These are phyloP conservation scores for Polydrusus tereticollis DNA, from an alignment of 2,888 invertebrate genomes.

Conservation along the genomic window DNA sequence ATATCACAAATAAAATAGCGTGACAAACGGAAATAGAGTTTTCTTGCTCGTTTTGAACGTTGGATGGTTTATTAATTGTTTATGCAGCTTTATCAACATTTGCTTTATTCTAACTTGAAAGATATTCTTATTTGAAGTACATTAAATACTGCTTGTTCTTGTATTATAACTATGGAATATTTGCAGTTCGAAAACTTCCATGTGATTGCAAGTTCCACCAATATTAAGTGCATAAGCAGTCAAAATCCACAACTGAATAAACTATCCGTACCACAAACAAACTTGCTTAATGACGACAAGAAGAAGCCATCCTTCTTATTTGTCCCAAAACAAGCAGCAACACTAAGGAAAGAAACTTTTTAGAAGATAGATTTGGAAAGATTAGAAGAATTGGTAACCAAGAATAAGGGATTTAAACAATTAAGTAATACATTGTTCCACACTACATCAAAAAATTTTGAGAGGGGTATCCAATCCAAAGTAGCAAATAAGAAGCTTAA, in stretches of 20 bases:
- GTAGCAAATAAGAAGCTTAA: constrained; percentile 84
- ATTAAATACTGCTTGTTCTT: too few relatives aligned
- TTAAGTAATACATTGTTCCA: constrained; percentile 86
- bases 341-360: constrained; percentile 85
- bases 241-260: constrained; percentile 83
- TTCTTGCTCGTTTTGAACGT: too few relatives aligned
- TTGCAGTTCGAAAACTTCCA: too few relatives aligned
- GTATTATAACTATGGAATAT: too few relatives aligned
- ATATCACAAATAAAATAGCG: too few relatives aligned
- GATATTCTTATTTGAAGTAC: too few relatives aligned
- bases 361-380: constrained; percentile 91
- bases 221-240: too few relatives aligned
- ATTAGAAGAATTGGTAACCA: constrained; percentile 81
- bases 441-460: constrained; percentile 80
- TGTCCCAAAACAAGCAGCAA: constrained; percentile 90
- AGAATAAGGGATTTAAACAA: constrained; percentile 79
- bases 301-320: constrained; percentile 88
- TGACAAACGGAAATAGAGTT: too few relatives aligned
- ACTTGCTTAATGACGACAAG: constrained; percentile 75
- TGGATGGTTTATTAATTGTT: too few relatives aligned
- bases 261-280: constrained; percentile 82
- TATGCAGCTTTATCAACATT: too few relatives aligned
- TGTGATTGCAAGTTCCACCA: too few relatives aligned
- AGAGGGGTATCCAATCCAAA: constrained; percentile 82
- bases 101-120: too few relatives aligned